A percentile compares a stretch with the other conserved stretches of the same genome.
phyloP scores from a whole-genome alignment of 1,140 invertebrate species.

The Nixonia krombeini region DNA sequence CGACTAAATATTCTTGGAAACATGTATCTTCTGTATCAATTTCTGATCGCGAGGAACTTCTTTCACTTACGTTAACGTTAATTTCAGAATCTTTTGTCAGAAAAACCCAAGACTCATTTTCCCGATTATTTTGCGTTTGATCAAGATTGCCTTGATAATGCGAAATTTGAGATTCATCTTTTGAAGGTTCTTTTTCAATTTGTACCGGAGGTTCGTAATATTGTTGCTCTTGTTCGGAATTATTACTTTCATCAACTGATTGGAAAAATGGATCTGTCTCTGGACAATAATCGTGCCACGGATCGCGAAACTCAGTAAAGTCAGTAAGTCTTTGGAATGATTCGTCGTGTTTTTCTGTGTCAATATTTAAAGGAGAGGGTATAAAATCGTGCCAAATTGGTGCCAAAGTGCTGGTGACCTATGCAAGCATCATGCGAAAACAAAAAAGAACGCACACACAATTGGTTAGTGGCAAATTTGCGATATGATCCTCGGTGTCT shows the following conservation, averaged over 20 bases:
- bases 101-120: slow-evolving; percentile 7
- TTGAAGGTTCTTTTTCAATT: slow-evolving; percentile 6
- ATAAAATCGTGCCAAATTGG: slow-evolving; percentile 65
- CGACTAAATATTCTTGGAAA: too few relatives aligned
- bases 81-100: too few relatives aligned
- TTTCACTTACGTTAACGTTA: too few relatives aligned
- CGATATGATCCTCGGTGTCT: slow-evolving; percentile 48
- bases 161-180: slow-evolving; percentile 2
- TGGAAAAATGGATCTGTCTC: slow-evolving; percentile 29
- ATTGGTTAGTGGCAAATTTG: slow-evolving; percentile 59
- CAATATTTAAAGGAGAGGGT: slow-evolving; percentile 21
- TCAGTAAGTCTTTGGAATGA: slow-evolving; percentile 28
- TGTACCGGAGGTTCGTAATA: slow-evolving; percentile 13
- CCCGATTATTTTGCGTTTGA: too few relatives aligned
- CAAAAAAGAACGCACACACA: slow-evolving; percentile 62
- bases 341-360: slow-evolving; percentile 12
- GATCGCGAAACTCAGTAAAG: slow-evolving; percentile 74
- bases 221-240: slow-evolving; percentile 19
- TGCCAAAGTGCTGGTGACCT: slow-evolving; percentile 67
- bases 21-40: too few relatives aligned
- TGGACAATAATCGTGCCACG: slow-evolving; percentile 72
- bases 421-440: slow-evolving; percentile 67
- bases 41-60: too few relatives aligned
- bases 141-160: slow-evolving; percentile 14
- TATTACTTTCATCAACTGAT: slow-evolving; percentile 6